Evolutionary conservation across 2,888 invertebrate species (phyloP), one percentile per base, ranked within the genome.

Genomic region (Ernsta delagoae): DNA sequence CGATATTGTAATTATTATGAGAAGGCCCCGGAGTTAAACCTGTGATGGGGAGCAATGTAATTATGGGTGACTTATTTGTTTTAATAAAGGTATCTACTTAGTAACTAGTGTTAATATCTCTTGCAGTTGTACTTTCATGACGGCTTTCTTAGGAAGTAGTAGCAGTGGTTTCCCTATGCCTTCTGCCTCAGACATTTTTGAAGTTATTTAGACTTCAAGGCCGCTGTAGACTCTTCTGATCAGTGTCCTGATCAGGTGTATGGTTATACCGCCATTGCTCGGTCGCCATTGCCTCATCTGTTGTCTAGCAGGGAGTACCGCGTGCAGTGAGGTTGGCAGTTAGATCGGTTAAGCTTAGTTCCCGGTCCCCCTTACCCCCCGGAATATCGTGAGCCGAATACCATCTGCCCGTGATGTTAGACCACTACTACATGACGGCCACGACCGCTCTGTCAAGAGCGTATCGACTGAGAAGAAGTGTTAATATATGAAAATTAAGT

Each of bases 1-100:
- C 61, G 36, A 50, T 50, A 48, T 36, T 48, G 45, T 60, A 34
- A 60, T 48, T 45, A 60, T 62, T 39, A 9, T 11, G 31, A 31
- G 11, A 11, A 4, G 9, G 1, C 11, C 9, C 24, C 6, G 53
- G 9, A 11, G 54, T 31, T 9, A 53, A 53, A 24, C 24, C 24
- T 8, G 4, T 8, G 24, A 31, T 24, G 53, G 24, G 53, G 24
- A 31, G n/a, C 3, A 24, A 16, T 3, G n/a, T 24, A 9, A 9
- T n/a, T 24, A 53, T 9, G 16, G 16, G 50, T 53, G 24, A 8
- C 1, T 53, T 24, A 24, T 48, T 48, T 48, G 45, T 48, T 12
- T n/a, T n/a, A n/a, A n/a, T n/a, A n/a, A n/a, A n/a, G n/a, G n/a
- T n/a, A n/a, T n/a, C n/a, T n/a, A n/a, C n/a, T n/a, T n/a, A n/a